phyloP scores from a whole-genome alignment of 2,888 invertebrate genomes.

The Meta bourneti region DNA sequence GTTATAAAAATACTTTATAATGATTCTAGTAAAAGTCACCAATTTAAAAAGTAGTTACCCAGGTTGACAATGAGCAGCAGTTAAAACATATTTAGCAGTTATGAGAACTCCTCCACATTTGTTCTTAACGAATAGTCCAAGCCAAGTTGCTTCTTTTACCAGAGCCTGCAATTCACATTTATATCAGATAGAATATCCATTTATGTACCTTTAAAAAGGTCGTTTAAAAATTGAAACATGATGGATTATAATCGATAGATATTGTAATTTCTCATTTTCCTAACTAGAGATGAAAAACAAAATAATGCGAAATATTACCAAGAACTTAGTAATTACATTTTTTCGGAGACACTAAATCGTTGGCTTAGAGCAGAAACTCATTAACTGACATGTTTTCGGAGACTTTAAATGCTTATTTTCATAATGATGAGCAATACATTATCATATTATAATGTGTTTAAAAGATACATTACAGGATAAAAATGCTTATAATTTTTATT shows the following conservation, averaged over 20 bases:
- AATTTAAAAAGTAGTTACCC: constrained; percentile 84
- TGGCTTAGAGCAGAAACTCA: too few relatives aligned
- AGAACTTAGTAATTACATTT: neutral
- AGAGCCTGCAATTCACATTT: constrained; percentile 80
- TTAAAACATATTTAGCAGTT: constrained; percentile 87
- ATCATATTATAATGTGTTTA: too few relatives aligned
- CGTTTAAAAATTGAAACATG: neutral
- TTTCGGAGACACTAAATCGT: too few relatives aligned
- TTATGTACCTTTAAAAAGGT: neutral
- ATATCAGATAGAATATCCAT: neutral
- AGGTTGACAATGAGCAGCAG: constrained; percentile 96
- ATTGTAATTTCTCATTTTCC: neutral
- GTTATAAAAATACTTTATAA: neutral
- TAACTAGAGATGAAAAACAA: neutral
- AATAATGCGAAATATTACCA: neutral
- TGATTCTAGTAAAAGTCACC: neutral
- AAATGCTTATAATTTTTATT: too few relatives aligned
- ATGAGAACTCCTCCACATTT: constrained; percentile 96
- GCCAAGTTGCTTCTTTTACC: constrained; percentile 94
- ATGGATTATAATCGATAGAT: neutral
- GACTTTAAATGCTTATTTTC: too few relatives aligned
- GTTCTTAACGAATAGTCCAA: constrained; percentile 95
- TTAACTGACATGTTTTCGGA: too few relatives aligned
- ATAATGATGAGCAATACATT: too few relatives aligned
- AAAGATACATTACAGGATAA: too few relatives aligned